Evolutionary conservation across 1,140 invertebrate genomes (phyloP).

Genomic region (Zophobas morio): DNA sequence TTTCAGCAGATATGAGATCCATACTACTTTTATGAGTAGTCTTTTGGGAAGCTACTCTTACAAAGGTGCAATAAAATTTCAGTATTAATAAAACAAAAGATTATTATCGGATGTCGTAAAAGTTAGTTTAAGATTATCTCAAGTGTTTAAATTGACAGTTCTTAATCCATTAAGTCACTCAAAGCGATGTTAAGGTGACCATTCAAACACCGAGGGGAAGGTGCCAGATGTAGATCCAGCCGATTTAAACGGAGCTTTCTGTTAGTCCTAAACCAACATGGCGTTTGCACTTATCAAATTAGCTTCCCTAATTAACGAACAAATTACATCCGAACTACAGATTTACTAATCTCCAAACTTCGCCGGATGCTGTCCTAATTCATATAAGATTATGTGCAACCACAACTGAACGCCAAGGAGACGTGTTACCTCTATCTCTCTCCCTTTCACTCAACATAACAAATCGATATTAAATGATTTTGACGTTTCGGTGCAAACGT

Average conservation of each 20-base stretch:
- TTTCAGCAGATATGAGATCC: too few relatives aligned
- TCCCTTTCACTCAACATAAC: conserved; percentile 7
- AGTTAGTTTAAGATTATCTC: conserved; percentile 11
- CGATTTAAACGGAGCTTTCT: conserved; percentile 40
- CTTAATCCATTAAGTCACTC: conserved; percentile 22
- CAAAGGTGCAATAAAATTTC: too few relatives aligned
- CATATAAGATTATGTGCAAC: conserved; percentile 47
- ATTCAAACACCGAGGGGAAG: conserved; percentile 16
- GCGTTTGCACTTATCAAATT: conserved; percentile 55
- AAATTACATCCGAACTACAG: conserved; percentile 53
- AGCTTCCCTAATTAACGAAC: conserved; percentile 55
- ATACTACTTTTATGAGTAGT: too few relatives aligned
- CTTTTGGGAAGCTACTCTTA: too few relatives aligned
- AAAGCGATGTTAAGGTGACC: conserved; percentile 37
- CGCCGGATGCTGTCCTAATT: conserved; percentile 46
- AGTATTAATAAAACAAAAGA: too few relatives aligned
- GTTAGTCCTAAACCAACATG: conserved; percentile 54
- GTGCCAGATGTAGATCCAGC: background rate
- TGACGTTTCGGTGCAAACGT: conserved; percentile 22
- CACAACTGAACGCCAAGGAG: conserved; percentile 42
- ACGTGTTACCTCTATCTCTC: conserved; percentile 19
- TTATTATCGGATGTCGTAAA: background rate
- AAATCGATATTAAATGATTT: conserved; percentile 39
- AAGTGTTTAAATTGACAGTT: background rate
- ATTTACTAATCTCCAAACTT: conserved; percentile 54